Percentiles rank a stretch among this genome's conserved stretches.
Conservation (phyloP, 2,113 vertebrate species). For the Myocastor coypus region DNA sequence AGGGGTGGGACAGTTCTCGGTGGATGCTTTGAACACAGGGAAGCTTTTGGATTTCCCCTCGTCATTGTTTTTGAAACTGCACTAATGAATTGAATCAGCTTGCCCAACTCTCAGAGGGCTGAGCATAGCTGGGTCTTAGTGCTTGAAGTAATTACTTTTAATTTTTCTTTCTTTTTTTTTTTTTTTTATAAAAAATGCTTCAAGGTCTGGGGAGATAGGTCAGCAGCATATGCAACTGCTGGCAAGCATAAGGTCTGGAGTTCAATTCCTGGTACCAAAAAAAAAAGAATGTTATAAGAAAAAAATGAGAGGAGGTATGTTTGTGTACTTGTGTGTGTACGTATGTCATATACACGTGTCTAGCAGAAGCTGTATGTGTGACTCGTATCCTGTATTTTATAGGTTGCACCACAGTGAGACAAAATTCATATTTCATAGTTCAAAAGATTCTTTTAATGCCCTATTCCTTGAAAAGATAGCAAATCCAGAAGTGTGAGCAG, state of each 20-base stretch:
- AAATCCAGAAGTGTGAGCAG: not conserved
- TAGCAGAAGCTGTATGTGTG: not conserved
- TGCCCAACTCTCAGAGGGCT: not conserved
- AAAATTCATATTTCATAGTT: slow-evolving; percentile 47
- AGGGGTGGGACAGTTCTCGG: not conserved
- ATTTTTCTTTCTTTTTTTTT: too few species aligned
- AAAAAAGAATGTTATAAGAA: not conserved
- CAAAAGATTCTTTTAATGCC: slow-evolving; percentile 26
- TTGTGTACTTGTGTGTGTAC: not conserved
- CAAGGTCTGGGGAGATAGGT: too few species aligned
- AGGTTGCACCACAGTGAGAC: not conserved
- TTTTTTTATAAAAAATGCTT: not conserved
- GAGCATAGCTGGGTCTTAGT: not conserved
- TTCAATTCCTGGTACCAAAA: too few species aligned
- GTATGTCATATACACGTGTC: not conserved
- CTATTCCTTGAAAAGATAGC: too few species aligned
- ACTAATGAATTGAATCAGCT: slow-evolving; percentile 7
- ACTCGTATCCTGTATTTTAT: not conserved
- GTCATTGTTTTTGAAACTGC: slow-evolving; percentile 31
- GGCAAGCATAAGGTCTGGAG: too few species aligned
- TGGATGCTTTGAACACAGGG: not conserved
- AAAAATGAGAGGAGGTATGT: not conserved
- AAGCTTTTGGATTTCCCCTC: not conserved
- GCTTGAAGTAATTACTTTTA: not conserved
- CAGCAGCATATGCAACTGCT: too few species aligned